phyloP scores from a whole-genome alignment of 2,888 invertebrate genomes.

The Trichacis sp. region DNA sequence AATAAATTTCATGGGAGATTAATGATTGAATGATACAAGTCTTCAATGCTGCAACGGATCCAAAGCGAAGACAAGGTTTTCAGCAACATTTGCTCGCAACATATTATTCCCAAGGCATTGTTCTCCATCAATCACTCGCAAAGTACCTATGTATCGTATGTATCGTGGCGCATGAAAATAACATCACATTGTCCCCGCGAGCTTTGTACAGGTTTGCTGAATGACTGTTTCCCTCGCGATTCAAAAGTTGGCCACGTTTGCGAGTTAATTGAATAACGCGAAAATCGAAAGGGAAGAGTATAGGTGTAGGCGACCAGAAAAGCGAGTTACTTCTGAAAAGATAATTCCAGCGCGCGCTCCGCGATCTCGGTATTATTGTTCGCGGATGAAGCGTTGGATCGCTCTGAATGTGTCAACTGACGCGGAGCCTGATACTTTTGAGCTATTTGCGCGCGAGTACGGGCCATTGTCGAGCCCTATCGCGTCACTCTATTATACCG shows the following conservation, averaged over 20 bases:
- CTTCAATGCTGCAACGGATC: too few species aligned
- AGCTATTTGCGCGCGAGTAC: constrained; percentile 31
- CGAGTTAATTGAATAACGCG: constrained; percentile 22
- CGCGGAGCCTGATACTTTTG: constrained; percentile 34
- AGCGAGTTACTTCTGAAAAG: constrained; percentile 50
- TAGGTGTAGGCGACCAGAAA: too few species aligned
- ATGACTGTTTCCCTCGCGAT: constrained; percentile 26
- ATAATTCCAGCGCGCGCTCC: constrained; percentile 43
- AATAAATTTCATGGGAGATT: too few species aligned
- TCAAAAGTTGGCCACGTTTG: constrained; percentile 18
- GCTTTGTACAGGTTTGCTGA: constrained; percentile 18
- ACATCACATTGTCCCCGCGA: constrained; percentile 18
- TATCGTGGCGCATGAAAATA: constrained; percentile 14
- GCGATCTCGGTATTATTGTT: constrained; percentile 51
- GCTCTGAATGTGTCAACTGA: constrained; percentile 40
- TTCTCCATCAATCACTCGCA: constrained; percentile 21
- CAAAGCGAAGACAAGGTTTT: neutral
- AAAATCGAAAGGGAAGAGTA: constrained; percentile 6
- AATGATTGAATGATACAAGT: too few species aligned
- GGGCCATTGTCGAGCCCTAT: constrained; percentile 28
- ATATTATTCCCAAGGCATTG: constrained; percentile 12
- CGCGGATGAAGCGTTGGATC: constrained; percentile 54
- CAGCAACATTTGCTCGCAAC: constrained; percentile 6
- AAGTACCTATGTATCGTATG: too few species aligned
- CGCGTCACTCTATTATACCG: constrained; percentile 19